Conservation (phyloP, 2,113 vertebrate species). For the Gavialis gangeticus region DNA sequence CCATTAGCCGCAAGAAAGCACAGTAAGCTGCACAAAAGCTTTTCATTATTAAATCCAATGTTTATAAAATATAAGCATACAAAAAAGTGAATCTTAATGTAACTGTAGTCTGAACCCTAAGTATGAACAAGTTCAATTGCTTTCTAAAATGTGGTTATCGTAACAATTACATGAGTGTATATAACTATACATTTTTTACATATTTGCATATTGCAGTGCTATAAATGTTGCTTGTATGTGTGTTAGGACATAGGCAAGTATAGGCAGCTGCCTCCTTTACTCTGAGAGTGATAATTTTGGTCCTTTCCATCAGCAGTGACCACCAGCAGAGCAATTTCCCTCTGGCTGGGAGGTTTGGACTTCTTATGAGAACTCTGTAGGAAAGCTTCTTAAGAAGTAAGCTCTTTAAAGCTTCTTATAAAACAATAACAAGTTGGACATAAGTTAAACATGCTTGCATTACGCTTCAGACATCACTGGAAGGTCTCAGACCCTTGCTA, state of each 20-base stretch:
- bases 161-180: constrained; percentile 45
- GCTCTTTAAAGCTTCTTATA: constrained; percentile 46
- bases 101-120: constrained; percentile 17
- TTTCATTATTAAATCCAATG: constrained; percentile 26
- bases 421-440: constrained; percentile 33
- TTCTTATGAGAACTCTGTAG: neutral
- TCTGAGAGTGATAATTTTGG: constrained; percentile 10
- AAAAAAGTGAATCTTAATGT: constrained; percentile 37
- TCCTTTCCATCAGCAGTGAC: constrained; percentile 1
- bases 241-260: neutral
- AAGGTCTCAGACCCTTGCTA: neutral
- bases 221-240: constrained; percentile 29
- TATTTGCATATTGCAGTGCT: constrained; percentile 19
- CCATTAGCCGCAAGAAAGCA: constrained; percentile 38
- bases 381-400: constrained; percentile 57
- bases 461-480: neutral
- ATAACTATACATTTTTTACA: constrained; percentile 56
- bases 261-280: constrained; percentile 27
- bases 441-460: neutral
- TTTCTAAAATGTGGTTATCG: constrained; percentile 21
- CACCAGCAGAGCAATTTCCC: constrained; percentile 35
- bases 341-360: neutral
- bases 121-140: constrained; percentile 48
- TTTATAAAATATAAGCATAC: constrained; percentile 51
- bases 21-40: constrained; percentile 24